Percentiles rank a stretch among this genome's conserved stretches.
Conservation (phyloP, 2,113 vertebrate genomes). For the Rhipidura dahli region DNA sequence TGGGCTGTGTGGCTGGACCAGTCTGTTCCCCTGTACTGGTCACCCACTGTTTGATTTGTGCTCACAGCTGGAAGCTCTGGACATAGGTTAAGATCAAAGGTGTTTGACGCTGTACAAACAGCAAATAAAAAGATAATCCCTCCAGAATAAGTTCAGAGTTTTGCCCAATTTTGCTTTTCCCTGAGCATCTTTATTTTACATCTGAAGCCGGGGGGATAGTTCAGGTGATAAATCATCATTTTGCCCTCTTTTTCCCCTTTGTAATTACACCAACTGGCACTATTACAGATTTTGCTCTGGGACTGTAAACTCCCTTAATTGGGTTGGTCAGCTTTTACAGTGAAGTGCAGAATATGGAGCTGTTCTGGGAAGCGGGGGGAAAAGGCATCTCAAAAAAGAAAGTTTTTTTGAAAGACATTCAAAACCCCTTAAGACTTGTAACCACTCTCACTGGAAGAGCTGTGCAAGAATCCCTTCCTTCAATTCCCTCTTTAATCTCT, state of each 20-base stretch:
- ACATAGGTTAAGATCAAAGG: background rate
- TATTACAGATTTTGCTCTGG: background rate
- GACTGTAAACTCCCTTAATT: background rate
- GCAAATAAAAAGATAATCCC: background rate
- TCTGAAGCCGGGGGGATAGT: background rate
- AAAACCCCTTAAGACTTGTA: background rate
- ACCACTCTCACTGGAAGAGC: background rate
- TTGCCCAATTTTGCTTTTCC: background rate
- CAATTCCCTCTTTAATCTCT: background rate
- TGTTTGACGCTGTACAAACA: background rate
- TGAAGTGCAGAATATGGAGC: background rate
- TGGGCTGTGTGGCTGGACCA: background rate
- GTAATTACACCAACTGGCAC: background rate
- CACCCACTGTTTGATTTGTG: background rate
- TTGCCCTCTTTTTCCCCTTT: background rate
- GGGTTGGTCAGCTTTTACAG: background rate
- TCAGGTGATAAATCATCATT: background rate
- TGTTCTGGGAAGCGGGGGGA: background rate
- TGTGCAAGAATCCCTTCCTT: slow-evolving; percentile 1
- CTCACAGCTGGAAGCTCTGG: background rate
- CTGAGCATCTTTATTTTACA: background rate
- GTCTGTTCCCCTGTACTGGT: background rate
- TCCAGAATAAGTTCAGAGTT: background rate
- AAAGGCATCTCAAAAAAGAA: background rate
- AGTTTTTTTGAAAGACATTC: background rate